Evolutionary conservation across 2,888 invertebrate genomes (phyloP), one percentile per base, ranked within the genome.

Genomic region (Pseudococcus viburni): DNA sequence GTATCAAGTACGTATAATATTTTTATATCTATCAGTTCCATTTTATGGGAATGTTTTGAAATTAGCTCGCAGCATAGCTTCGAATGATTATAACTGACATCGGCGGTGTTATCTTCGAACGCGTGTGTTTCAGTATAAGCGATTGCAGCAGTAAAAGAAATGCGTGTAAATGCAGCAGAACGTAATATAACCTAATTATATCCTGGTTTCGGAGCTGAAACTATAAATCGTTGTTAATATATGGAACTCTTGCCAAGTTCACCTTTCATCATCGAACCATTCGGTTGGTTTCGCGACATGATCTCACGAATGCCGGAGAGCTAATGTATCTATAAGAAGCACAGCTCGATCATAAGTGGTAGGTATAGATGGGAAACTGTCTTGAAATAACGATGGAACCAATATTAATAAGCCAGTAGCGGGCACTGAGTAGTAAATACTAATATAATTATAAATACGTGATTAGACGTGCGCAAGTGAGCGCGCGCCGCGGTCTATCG

Each of bases 361-460:
- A 73, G 3, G 17, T 73, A 73, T 73, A 33, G 73, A 73, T 73
- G 73, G 17, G 33, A 73, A 73, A 33, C 15, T 12, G 33, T 26
- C 73, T 73, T 33, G 8, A 73, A 73, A 33, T 8, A 73, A 33
- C 17, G 59, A 55, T 7, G 39, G 64, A 59, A 33, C 11, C 19
- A 55, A 51, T 59, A 68, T 68, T 73, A 86, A 86, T 42, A 42
- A 86, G 68, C 42, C 86, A 64, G 86, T 86, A 86, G 86, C 86
- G 73, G 42, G 42, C 86, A 86, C 59, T 33, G 86, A 46, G 64
- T 68, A 17, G 86, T 86, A 86, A 86, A 86, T 86, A 86, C 86
- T 86, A 86, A 86, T 86, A 86, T 86, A 86, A 86, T 86, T 86
- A 86, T 17, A 68, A 46, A 59, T 86, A 86, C 86, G 86, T 86